Base-by-base conservation (phyloP, 2,797 vertebrate genomes). In the Melanotaenia parkinsoni region DNA sequence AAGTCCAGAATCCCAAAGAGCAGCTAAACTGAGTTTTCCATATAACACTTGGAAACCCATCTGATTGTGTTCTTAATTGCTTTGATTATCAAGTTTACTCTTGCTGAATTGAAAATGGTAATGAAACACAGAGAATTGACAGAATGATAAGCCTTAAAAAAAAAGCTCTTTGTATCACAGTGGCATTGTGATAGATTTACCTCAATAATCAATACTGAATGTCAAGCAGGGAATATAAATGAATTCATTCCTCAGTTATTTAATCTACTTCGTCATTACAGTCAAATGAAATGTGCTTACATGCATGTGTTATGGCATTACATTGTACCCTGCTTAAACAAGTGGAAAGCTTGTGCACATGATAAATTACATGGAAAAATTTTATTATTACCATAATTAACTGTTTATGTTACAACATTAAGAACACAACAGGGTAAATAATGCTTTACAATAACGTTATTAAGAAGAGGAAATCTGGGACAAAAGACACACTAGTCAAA, bases 41-140 rank as follows among this genome's bases (percentile, higher is more conserved):
- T 84, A 84, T 58, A 86, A 77, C 69, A 80, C 82, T 90, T 87
- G 84, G 72, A 93, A 94, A 91, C 87, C 89, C 87, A 87, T 85
- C 85, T 87, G 89, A 94, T 92, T 92, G 89, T 87, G 87, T 90
- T 94, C 90, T 94, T 92, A 93, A 93, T 93, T 92, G 87, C 89
- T 90, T 92, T 92, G 88, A 93, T 91, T 91, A 92, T 92, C 85
- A 77, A 86, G 88, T 93, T 94, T 90, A 85, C 89, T 92, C 89
- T 81, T 83, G 86, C 85, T 88, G 86, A 92, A 93, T 92, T 90
- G 91, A 81, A 89, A 93, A 91, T 83, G 84, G 69, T 71, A 88
- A 90, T 79, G 80, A 68, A 79, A 70, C 69, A 57, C 28, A 64
- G 63, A 18, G 24, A 87, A 88, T 82, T 74, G 87, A 60, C 63